These are phyloP conservation scores for Panopea generosa DNA, from an alignment of 2,888 invertebrate species.

Conservation along the genomic window DNA sequence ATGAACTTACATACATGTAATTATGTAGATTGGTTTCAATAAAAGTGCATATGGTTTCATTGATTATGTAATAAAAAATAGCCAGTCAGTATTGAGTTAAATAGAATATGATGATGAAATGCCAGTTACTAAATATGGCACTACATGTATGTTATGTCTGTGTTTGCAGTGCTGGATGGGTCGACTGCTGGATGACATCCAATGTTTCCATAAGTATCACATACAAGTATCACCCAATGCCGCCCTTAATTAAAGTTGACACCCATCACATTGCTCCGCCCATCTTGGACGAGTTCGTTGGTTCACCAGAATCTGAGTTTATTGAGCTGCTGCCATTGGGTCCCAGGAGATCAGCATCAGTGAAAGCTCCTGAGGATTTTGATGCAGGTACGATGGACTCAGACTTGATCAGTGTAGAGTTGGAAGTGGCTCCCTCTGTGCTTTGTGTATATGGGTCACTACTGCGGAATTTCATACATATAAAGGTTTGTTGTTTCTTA, in stretches of 20 bases:
- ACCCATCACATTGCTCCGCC: constrained; percentile 90
- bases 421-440: constrained; percentile 97
- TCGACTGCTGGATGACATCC: constrained; percentile 98
- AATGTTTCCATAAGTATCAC: constrained; percentile 96
- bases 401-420: constrained; percentile 95
- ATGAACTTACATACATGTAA: too few relatives aligned
- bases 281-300: constrained; percentile 46
- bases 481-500: constrained; percentile 87
- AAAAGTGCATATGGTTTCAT: too few relatives aligned
- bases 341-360: constrained; percentile 86
- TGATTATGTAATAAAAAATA: too few relatives aligned
- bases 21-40: too few relatives aligned
- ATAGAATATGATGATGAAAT: too few relatives aligned
- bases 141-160: too few relatives aligned
- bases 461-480: constrained; percentile 94
- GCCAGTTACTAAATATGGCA: too few relatives aligned
- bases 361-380: constrained; percentile 87
- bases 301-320: constrained; percentile 90
- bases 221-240: constrained; percentile 96
- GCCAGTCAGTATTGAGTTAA: too few relatives aligned
- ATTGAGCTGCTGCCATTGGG: constrained; percentile 96
- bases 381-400: constrained; percentile 94
- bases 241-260: constrained; percentile 94
- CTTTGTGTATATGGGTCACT: constrained; percentile 96
- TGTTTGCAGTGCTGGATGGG: constrained; percentile 90